Conservation (phyloP, 2,888 invertebrate species). For the Teleogryllus oceanicus region DNA sequence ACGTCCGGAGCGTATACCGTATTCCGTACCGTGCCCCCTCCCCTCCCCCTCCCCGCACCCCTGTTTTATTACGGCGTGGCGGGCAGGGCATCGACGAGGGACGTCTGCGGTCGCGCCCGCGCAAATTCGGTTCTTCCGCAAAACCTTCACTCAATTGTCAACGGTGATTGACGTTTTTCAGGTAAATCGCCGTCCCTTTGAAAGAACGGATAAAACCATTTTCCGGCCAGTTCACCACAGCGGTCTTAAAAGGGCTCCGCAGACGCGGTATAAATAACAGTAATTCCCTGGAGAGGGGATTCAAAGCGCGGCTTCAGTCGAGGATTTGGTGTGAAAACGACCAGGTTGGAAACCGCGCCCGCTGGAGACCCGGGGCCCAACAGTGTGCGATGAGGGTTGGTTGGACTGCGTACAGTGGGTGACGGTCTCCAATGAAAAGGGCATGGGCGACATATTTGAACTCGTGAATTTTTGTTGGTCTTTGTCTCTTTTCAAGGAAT, state of each 20-base stretch:
- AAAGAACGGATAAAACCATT: neutral
- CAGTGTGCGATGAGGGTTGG: too few relatives aligned
- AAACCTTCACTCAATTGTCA: conserved; percentile 12
- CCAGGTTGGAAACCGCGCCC: neutral
- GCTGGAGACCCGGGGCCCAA: neutral
- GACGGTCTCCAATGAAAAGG: too few relatives aligned
- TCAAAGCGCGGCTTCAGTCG: neutral
- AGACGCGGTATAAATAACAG: neutral
- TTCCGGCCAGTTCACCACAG: neutral
- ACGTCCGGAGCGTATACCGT: neutral
- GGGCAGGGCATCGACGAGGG: too few relatives aligned
- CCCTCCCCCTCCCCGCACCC: too few relatives aligned
- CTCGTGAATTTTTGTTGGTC: too few relatives aligned
- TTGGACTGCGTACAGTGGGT: too few relatives aligned
- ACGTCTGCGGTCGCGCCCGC: too few relatives aligned
- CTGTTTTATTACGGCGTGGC: too few relatives aligned
- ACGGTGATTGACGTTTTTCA: conserved; percentile 9
- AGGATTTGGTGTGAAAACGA: conserved; percentile 9
- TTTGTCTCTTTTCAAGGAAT: too few relatives aligned
- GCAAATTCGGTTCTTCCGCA: neutral
- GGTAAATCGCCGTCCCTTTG: neutral
- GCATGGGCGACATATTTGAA: too few relatives aligned
- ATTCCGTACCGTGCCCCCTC: too few relatives aligned
- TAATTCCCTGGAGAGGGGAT: neutral
- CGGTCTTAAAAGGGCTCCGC: neutral